phyloP scores from a whole-genome alignment of 2,113 vertebrate species.

The Geothlypis trichas region DNA sequence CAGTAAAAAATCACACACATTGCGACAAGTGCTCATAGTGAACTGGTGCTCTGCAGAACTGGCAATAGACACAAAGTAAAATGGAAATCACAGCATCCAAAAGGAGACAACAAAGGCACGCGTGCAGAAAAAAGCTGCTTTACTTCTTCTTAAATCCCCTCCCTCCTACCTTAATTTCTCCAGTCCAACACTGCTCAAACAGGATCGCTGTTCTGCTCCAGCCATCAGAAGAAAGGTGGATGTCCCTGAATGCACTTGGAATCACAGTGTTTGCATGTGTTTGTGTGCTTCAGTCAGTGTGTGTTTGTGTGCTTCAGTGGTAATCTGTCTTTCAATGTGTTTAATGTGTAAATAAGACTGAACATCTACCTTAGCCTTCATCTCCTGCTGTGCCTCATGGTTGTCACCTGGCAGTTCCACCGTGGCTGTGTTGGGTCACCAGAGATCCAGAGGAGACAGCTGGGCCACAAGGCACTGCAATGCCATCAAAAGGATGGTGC shows the following conservation, averaged over 20 bases:
- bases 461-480: fast-evolving
- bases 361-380: background rate
- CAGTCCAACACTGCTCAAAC: background rate
- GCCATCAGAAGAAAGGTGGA: fast-evolving
- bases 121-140: fast-evolving
- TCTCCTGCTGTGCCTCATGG: background rate
- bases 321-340: background rate
- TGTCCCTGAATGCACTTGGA: fast-evolving
- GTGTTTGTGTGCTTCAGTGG: background rate
- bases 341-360: background rate
- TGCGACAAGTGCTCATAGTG: background rate
- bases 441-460: background rate
- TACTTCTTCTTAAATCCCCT: background rate
- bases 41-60: background rate
- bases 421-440: fast-evolving
- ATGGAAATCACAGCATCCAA: background rate
- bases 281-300: background rate
- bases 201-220: fast-evolving
- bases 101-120: background rate
- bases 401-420: background rate
- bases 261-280: background rate
- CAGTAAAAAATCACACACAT: background rate
- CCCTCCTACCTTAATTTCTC: background rate
- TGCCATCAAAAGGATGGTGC: background rate
- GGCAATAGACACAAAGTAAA: background rate